Percentiles rank a stretch among this genome's conserved stretches.
phyloP scores from a whole-genome alignment of 2,797 vertebrate species.

The Danio jaintianensis region DNA sequence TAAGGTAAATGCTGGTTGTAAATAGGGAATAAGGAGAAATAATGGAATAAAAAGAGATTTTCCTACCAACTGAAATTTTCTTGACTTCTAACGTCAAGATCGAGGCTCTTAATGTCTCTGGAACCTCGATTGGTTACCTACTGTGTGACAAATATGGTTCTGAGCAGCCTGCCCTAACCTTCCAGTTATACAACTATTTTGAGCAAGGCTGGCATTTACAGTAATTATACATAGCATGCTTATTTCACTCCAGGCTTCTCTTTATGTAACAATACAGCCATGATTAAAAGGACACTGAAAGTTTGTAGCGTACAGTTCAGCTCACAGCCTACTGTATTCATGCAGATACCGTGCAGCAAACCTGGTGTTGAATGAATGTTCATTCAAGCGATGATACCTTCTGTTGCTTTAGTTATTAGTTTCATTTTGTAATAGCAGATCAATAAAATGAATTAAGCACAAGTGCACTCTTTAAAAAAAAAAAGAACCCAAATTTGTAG shows the following conservation, averaged over 20 bases:
- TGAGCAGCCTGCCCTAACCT: conserved; percentile 40
- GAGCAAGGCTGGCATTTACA: conserved; percentile 54
- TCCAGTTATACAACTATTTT: conserved; percentile 47
- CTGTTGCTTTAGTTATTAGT: neutral
- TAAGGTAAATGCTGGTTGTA: conserved; percentile 29
- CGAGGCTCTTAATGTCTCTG: conserved; percentile 37
- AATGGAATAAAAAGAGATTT: neutral
- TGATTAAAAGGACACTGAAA: conserved; percentile 39
- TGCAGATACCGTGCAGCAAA: neutral
- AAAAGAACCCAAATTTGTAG: too few species aligned
- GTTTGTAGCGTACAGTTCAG: conserved; percentile 26
- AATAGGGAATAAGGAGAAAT: neutral
- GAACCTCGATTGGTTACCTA: conserved; percentile 37
- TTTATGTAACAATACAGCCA: conserved; percentile 53
- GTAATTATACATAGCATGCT: conserved; percentile 46
- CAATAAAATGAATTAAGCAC: neutral
- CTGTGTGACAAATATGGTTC: conserved; percentile 51
- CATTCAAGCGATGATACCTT: neutral
- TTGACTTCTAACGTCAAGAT: conserved; percentile 20
- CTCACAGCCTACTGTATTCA: neutral
- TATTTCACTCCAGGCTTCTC: conserved; percentile 41
- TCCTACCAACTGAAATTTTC: neutral
- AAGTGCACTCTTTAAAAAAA: too few species aligned
- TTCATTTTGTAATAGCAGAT: neutral
- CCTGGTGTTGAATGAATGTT: neutral